A percentile compares a stretch with the other conserved stretches of the same genome.
phyloP scores from a whole-genome alignment of 2,797 vertebrate species.

The Halcyon chelicuti region DNA sequence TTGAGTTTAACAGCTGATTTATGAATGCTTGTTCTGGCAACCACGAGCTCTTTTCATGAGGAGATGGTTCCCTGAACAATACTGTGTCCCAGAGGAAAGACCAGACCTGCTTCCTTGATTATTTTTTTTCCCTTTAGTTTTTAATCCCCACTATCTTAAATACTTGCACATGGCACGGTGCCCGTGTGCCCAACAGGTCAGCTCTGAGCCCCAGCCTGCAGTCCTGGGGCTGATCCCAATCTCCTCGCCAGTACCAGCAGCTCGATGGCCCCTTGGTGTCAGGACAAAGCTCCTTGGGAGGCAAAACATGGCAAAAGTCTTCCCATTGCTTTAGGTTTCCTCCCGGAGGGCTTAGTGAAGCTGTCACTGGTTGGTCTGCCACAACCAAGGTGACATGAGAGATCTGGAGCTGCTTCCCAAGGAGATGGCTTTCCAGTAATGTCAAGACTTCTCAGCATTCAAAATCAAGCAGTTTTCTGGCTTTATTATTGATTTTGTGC shows the following conservation, averaged over 20 bases:
- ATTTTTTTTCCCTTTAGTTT: fast-evolving
- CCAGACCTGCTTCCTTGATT: neutral
- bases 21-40: neutral
- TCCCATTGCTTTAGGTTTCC: fast-evolving
- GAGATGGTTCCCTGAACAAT: neutral
- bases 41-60: neutral
- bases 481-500: neutral
- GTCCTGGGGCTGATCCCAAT: neutral
- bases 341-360: neutral
- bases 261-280: neutral
- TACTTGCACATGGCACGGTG: fast-evolving
- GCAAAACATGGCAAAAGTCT: neutral
- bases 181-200: neutral
- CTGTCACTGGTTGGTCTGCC: neutral
- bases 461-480: neutral
- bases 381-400: fast-evolving
- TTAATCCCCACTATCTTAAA: neutral
- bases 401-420: neutral
- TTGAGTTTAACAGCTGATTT: neutral
- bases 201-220: neutral
- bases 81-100: neutral
- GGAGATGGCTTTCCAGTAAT: neutral
- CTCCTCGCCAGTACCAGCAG: fast-evolving
- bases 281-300: neutral
- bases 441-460: neutral